phyloP scores from a whole-genome alignment of 2,113 vertebrate genomes.

The Lampris megalopsis region DNA sequence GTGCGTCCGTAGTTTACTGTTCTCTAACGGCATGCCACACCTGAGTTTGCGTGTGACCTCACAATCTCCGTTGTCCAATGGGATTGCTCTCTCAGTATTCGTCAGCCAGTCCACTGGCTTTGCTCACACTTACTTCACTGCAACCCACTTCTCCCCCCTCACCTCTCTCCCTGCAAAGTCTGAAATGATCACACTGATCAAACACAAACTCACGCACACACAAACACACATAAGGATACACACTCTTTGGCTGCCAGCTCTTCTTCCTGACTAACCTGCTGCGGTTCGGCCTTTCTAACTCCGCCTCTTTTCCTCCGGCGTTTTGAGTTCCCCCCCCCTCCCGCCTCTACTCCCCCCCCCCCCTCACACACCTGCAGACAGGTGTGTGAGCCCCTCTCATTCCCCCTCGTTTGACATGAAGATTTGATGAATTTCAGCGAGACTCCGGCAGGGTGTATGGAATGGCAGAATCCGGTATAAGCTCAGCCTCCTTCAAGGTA shows the following conservation, averaged over 20 bases:
- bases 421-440: constrained; percentile 86
- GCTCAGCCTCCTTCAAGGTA: constrained; percentile 89
- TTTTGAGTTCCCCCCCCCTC: constrained; percentile 34
- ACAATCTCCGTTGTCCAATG: constrained; percentile 47
- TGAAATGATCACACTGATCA: constrained; percentile 40
- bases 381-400: constrained; percentile 65
- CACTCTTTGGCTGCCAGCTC: constrained; percentile 53
- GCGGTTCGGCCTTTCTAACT: constrained; percentile 64
- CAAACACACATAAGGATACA: constrained; percentile 5
- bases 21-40: constrained; percentile 77
- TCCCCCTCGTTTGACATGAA: constrained; percentile 73
- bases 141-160: constrained; percentile 23
- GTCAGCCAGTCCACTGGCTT: constrained; percentile 43
- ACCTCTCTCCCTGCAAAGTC: constrained; percentile 31
- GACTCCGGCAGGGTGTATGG: constrained; percentile 85
- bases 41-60: constrained; percentile 67
- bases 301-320: constrained; percentile 47
- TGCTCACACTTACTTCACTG: constrained; percentile 43
- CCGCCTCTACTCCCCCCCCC: constrained; percentile 15
- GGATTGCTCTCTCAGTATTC: constrained; percentile 60
- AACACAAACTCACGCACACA: constrained; percentile 33
- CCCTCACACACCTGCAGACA: constrained; percentile 53
- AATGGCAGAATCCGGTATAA: constrained; percentile 88
- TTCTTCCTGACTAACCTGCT: constrained; percentile 72
- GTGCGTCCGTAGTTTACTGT: constrained; percentile 49